Base-by-base conservation (phyloP, 2,113 vertebrate genomes). In the Rhea pennata region DNA sequence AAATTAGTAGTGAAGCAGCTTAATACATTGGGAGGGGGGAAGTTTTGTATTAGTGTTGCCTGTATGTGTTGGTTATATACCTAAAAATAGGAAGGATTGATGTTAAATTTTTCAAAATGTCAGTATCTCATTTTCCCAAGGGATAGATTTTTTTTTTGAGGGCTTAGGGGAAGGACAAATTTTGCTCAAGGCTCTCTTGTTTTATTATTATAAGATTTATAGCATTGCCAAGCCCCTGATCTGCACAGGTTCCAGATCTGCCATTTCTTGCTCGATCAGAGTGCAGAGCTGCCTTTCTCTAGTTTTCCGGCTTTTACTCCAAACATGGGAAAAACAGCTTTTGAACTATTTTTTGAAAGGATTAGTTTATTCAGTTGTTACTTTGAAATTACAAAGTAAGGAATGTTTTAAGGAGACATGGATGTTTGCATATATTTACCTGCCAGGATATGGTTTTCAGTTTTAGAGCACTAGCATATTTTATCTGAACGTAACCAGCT, bases 141-240 rank as follows among this genome's bases (percentile, higher is more conserved):
- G 71, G 81, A 23, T 91, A 92, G 95, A 93, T 74, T 92, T 94
- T 96, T 96, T 36, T 96, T 90, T 93, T 82, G 82, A 95, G 93
- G 89, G 84, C 77, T 96, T 95, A 73, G 16, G 64, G 71, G 81
- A 96, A 95, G 84, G 95, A 82, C 2, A 2, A 91, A 90, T 87
- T 94, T 80, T 94, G 50, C 80, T 95, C 78, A 93, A 89, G 87
- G 77, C 92, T 96, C 89, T 92, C 92, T 91, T 19, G 1, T 93
- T 96, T 95, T 95, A 79, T 94, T 95, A 51, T 65, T 87, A 20
- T 85, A 82, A 96, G 95, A 96, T 97, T 96, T 93, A 96, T 82
- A 83, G 80, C 70, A 42, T 76, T 89, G 87, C 94, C 87, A 76
- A 87, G 46, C 87, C 91, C 78, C 40, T 92, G 89, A 42, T 54